A percentile compares a stretch with the other conserved stretches of the same genome.
phyloP scores from a whole-genome alignment of 1,140 invertebrate species.

The Papilio dardanus region DNA sequence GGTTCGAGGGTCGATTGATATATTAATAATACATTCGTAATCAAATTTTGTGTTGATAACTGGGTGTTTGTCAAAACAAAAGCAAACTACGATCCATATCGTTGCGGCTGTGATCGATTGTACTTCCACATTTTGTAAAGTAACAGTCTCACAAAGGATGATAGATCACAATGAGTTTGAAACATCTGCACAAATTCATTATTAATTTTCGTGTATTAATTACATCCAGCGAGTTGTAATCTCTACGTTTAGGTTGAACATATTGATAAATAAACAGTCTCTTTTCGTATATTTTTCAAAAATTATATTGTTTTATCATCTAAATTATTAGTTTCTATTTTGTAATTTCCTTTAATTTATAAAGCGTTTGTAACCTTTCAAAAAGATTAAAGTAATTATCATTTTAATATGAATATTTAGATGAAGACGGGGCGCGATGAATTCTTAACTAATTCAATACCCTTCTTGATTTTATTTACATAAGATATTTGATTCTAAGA shows the following conservation, averaged over 20 bases:
- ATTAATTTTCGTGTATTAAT: conserved; percentile 1
- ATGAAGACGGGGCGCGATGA: background rate
- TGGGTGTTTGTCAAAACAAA: background rate
- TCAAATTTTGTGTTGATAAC: background rate
- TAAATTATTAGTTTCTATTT: background rate
- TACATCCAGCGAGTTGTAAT: background rate
- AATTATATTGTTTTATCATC: background rate
- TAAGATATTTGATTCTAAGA: conserved; percentile 5
- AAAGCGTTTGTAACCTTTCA: background rate
- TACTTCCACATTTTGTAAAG: conserved; percentile 6
- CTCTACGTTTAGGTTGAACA: background rate
- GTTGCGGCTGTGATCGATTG: conserved; percentile 8
- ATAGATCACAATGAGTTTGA: conserved; percentile 8
- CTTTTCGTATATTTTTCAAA: background rate
- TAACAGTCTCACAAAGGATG: conserved; percentile 3
- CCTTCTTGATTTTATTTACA: conserved; percentile 5
- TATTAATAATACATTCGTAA: background rate
- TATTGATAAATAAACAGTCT: background rate
- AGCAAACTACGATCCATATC: conserved; percentile 3
- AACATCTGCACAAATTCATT: conserved; percentile 2
- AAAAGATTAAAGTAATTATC: conserved; percentile 1
- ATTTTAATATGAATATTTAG: conserved; percentile 19
- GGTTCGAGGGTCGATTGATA: too few species aligned
- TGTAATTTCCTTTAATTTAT: background rate
- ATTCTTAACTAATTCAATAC: conserved; percentile 10